phyloP scores from a whole-genome alignment of 1,140 invertebrate genomes.

The Eumaeus atala region DNA sequence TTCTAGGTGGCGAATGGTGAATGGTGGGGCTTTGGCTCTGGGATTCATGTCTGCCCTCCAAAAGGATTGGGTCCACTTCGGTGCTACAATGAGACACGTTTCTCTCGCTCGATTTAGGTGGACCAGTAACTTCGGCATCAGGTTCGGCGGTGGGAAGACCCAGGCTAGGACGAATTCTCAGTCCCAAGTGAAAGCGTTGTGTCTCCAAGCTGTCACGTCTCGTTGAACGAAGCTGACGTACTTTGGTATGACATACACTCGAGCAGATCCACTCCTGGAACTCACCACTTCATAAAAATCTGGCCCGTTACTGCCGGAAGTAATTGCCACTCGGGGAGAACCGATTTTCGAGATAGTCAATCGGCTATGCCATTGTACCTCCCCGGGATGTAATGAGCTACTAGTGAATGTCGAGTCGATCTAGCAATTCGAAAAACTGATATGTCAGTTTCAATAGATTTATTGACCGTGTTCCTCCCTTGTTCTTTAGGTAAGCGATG shows the following conservation, averaged over 20 bases:
- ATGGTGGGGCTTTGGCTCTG: conserved; percentile 31
- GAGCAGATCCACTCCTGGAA: conserved; percentile 25
- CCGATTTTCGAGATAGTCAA: conserved; percentile 13
- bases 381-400: neutral
- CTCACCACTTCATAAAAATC: conserved; percentile 15
- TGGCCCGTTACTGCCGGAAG: conserved; percentile 9
- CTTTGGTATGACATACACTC: too few relatives aligned
- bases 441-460: neutral
- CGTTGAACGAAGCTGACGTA: too few relatives aligned
- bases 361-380: conserved; percentile 15
- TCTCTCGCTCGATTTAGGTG: conserved; percentile 41
- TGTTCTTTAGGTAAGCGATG: neutral
- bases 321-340: conserved; percentile 18
- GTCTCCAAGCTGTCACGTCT: too few relatives aligned
- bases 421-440: conserved; percentile 12
- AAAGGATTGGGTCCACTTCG: conserved; percentile 44
- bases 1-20: conserved; percentile 28
- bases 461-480: conserved; percentile 8
- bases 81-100: conserved; percentile 36
- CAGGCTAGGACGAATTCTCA: too few relatives aligned
- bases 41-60: conserved; percentile 42
- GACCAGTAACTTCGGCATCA: conserved; percentile 36
- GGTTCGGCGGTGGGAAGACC: conserved; percentile 44
- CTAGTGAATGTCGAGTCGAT: conserved; percentile 8
- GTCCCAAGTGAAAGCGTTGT: too few relatives aligned